Base-by-base conservation (phyloP, 2,888 invertebrate species). In the Parascotia fuliginaria region DNA sequence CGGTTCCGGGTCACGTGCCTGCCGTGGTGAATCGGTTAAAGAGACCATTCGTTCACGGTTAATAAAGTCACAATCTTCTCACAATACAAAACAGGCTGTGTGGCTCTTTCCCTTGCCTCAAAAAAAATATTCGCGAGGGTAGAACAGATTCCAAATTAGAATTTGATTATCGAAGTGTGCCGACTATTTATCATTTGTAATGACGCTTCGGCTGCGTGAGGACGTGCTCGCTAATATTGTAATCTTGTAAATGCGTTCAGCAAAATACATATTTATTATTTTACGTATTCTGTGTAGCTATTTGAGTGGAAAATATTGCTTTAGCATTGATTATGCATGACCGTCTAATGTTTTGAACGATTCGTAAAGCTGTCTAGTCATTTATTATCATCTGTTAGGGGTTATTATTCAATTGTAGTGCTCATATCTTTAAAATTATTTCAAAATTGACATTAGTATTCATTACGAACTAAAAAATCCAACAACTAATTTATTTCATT, bases 1-100 rank as follows among this genome's bases (percentile, higher is more conserved):
- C 87, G 83, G 90, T 91, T 90, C 88, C 90, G 89, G 87, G 93
- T 94, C 94, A 93, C 94, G 94, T 94, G 94, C 77, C 92, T 71
- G 79, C 87, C 93, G 92, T 84, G 86, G 85, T 93, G 92, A 93
- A 94, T 93, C 89, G 75, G 84, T 85, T 86, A 87, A 88, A 89
- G 87, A 87, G 87, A 87, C 81, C 82, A 83, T 83, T 81, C 83
- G 77, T 91, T 89, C 86, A 92, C 89, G 92, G 83, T 87, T 89
- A 90, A 90, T 91, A 92, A 89, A 88, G 85, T 80, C 82, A 89
- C 91, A 89, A 91, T 87, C 87, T 89, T 89, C 87, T 87, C 87
- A 91, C 89, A 90, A 90, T 89, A 87, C 81, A 75, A 78, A 79
- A 81, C 81, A 81, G 81, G 69, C 81, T 81, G 82, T 77, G 82